Evolutionary conservation across 2,888 invertebrate species (phyloP).

Genomic region (Blastobasis adustella): DNA sequence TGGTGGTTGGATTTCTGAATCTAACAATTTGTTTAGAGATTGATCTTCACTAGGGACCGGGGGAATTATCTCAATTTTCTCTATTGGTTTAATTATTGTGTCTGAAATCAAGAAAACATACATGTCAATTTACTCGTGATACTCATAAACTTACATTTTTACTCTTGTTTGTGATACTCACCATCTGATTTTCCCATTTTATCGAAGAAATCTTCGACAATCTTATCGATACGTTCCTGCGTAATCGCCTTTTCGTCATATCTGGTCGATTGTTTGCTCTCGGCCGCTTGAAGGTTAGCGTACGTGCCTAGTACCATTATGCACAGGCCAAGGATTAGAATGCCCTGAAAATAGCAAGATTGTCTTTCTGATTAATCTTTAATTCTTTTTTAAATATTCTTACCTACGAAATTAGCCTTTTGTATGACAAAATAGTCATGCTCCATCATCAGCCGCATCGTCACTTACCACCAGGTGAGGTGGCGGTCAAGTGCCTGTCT

Average conservation of each 20-base stretch:
- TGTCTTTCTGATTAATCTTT: too few species aligned
- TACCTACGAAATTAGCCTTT: too few species aligned
- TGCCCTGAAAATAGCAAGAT: constrained; percentile 74
- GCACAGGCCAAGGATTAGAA: constrained; percentile 87
- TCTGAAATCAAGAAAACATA: constrained; percentile 25
- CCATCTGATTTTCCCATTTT: constrained; percentile 40
- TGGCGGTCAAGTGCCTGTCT: too few species aligned
- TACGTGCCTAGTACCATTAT: constrained; percentile 94
- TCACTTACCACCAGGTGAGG: too few species aligned
- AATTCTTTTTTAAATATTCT: too few species aligned
- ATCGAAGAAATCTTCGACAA: constrained; percentile 63
- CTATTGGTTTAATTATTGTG: constrained; percentile 26
- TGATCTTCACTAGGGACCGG: too few species aligned
- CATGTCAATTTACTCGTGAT: too few species aligned
- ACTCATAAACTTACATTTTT: neutral
- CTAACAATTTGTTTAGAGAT: constrained; percentile 23
- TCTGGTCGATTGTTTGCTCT: constrained; percentile 46
- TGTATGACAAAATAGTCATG: too few species aligned
- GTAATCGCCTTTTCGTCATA: constrained; percentile 55
- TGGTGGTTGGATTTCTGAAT: constrained; percentile 62
- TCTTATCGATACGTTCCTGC: constrained; percentile 55
- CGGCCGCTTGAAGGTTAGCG: constrained; percentile 87
- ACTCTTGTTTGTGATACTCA: constrained; percentile 12
- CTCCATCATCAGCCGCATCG: too few species aligned
- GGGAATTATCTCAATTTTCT: constrained; percentile 16